Evolutionary conservation across 2,888 invertebrate genomes (phyloP).

Genomic region (Abscondita cerata): DNA sequence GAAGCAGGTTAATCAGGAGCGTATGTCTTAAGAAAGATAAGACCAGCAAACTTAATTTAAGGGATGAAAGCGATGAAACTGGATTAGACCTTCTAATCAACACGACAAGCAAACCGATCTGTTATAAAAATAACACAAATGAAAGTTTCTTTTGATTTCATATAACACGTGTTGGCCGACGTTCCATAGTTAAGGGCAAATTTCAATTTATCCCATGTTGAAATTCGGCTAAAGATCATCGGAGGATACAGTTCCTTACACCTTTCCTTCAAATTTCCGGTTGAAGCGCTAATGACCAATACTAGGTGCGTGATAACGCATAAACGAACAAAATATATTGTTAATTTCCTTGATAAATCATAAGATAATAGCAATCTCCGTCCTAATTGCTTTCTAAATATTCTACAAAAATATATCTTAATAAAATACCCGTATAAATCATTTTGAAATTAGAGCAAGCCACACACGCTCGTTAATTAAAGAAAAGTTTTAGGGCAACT

Average conservation of each 20-base stretch:
- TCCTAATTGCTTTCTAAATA: slow-evolving; percentile 21
- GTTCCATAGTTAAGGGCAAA: neutral
- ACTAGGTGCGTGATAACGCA: slow-evolving; percentile 47
- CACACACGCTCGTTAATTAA: too few species aligned
- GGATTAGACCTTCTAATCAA: slow-evolving; percentile 34
- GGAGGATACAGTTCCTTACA: slow-evolving; percentile 37
- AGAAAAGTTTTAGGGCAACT: too few species aligned
- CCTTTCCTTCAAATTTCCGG: slow-evolving; percentile 54
- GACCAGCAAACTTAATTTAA: slow-evolving; percentile 35
- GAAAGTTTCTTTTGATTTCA: slow-evolving; percentile 14
- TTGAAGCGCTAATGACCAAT: slow-evolving; percentile 52
- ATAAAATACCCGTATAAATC: too few species aligned
- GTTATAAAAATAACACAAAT: slow-evolving; percentile 26
- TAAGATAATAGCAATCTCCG: slow-evolving; percentile 27
- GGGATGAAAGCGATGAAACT: slow-evolving; percentile 33
- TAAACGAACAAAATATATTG: slow-evolving; percentile 35
- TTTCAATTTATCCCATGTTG: neutral
- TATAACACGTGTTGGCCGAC: neutral
- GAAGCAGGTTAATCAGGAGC: slow-evolving; percentile 32
- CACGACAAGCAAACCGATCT: slow-evolving; percentile 25
- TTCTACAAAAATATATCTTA: neutral
- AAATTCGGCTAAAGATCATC: slow-evolving; percentile 12
- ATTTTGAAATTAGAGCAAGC: slow-evolving; percentile 17
- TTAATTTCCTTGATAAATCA: slow-evolving; percentile 28
- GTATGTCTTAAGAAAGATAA: slow-evolving; percentile 32